A percentile compares a stretch with the other conserved stretches of the same genome.
phyloP scores from a whole-genome alignment of 1,140 invertebrate genomes.

The Drosophila yakuba region DNA sequence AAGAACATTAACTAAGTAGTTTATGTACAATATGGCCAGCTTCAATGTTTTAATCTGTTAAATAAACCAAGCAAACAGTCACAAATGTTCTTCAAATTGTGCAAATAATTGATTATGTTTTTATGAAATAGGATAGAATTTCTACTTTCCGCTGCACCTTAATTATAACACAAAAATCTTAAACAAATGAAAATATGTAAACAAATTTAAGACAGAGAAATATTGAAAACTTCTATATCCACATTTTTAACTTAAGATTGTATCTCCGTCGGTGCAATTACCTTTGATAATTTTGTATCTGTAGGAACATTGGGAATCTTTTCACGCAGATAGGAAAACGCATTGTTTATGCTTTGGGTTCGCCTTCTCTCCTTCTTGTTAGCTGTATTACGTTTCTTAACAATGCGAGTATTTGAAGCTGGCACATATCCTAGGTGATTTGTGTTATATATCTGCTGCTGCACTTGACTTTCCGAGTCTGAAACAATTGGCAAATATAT shows the following conservation, averaged over 20 bases:
- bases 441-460: slow-evolving; percentile 47
- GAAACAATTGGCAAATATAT: slow-evolving; percentile 11
- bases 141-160: too few relatives aligned
- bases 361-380: slow-evolving; percentile 97
- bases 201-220: too few relatives aligned
- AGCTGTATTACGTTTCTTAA: slow-evolving; percentile 91
- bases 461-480: slow-evolving; percentile 54
- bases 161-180: background rate
- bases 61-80: slow-evolving; percentile 4
- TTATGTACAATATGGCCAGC: slow-evolving; percentile 96
- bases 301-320: slow-evolving; percentile 98
- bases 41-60: slow-evolving; percentile 94
- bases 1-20: slow-evolving; percentile 93
- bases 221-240: too few relatives aligned
- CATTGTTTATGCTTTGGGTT: slow-evolving; percentile 97
- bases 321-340: slow-evolving; percentile 95
- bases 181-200: background rate
- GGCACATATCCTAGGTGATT: slow-evolving; percentile 43
- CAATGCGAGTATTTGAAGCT: slow-evolving; percentile 86
- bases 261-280: slow-evolving; percentile 66
- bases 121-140: too few relatives aligned
- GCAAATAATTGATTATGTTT: too few relatives aligned
- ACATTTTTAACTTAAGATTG: too few relatives aligned
- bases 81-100: background rate
- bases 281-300: slow-evolving; percentile 96